Evolutionary conservation across 2,113 vertebrate species (phyloP).

Genomic region (Haemorhous mexicanus): DNA sequence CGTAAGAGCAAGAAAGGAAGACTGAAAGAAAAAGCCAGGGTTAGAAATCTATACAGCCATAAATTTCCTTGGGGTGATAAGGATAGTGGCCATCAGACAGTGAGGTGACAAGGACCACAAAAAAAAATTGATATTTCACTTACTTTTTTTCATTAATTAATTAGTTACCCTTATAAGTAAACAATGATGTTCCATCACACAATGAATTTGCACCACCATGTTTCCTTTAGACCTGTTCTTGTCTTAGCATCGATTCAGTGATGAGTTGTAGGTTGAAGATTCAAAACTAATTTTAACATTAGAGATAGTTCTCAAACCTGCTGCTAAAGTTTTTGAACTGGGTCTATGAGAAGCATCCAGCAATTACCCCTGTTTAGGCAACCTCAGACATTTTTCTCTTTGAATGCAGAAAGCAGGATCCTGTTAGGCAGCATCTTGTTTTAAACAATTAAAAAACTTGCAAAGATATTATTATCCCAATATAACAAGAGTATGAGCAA

Average conservation of each 20-base stretch:
- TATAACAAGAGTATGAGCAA: background rate
- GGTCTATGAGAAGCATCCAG: background rate
- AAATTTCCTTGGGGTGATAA: background rate
- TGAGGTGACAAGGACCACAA: background rate
- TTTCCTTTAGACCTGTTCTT: background rate
- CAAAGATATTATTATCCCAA: background rate
- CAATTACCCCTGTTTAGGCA: background rate
- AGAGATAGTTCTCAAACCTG: background rate
- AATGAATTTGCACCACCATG: background rate
- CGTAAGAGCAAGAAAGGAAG: background rate
- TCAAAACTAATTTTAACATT: background rate
- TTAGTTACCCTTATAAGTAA: background rate
- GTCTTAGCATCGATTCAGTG: background rate
- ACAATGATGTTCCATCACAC: background rate
- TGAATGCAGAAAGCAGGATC: background rate
- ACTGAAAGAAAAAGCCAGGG: background rate
- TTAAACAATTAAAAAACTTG: background rate
- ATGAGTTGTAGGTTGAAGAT: background rate
- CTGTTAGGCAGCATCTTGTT: background rate
- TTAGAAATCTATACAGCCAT: background rate
- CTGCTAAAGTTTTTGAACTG: background rate
- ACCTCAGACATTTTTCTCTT: background rate
- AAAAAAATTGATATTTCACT: background rate
- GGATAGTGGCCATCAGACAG: background rate
- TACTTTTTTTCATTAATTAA: background rate